Percentiles rank a stretch among this genome's conserved stretches.
Conservation (phyloP, 2,797 vertebrate species). For the Anabacerthia variegaticeps region DNA sequence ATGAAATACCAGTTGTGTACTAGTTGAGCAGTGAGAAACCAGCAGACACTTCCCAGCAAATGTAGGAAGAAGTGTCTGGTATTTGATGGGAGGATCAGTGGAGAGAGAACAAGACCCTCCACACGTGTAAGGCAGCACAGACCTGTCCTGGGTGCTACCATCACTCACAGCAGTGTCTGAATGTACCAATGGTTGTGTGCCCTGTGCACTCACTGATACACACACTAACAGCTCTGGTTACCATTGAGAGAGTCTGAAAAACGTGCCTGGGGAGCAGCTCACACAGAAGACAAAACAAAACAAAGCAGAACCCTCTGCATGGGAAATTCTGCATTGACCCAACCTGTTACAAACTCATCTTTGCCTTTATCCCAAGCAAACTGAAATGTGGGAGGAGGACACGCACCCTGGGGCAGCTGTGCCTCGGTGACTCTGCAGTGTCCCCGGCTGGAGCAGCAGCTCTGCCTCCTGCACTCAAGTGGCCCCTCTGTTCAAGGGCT, state of each 20-base stretch:
- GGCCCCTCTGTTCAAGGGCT: not conserved
- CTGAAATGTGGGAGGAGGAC: accelerated
- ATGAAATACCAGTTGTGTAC: not conserved
- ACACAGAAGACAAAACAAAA: not conserved
- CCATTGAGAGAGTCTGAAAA: not conserved
- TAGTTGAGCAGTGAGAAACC: not conserved
- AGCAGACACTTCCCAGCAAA: not conserved
- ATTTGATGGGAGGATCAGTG: not conserved
- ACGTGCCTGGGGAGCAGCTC: not conserved
- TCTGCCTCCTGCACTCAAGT: not conserved
- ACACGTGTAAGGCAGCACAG: not conserved
- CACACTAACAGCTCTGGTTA: not conserved
- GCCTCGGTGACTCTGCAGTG: accelerated
- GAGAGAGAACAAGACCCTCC: not conserved
- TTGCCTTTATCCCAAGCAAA: not conserved
- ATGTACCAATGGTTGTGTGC: too few species aligned
- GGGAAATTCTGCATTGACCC: not conserved
- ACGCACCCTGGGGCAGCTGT: accelerated
- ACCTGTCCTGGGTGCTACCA: not conserved
- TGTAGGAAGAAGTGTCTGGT: not conserved
- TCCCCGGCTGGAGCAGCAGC: not conserved
- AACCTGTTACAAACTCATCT: not conserved
- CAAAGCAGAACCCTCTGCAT: not conserved
- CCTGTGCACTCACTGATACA: accelerated
- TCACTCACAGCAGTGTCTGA: not conserved